A percentile compares a stretch with the other conserved stretches of the same genome.
These are phyloP conservation scores for Tigriopus californicus DNA, from an alignment of 2,888 invertebrate genomes.

Conservation along the genomic window DNA sequence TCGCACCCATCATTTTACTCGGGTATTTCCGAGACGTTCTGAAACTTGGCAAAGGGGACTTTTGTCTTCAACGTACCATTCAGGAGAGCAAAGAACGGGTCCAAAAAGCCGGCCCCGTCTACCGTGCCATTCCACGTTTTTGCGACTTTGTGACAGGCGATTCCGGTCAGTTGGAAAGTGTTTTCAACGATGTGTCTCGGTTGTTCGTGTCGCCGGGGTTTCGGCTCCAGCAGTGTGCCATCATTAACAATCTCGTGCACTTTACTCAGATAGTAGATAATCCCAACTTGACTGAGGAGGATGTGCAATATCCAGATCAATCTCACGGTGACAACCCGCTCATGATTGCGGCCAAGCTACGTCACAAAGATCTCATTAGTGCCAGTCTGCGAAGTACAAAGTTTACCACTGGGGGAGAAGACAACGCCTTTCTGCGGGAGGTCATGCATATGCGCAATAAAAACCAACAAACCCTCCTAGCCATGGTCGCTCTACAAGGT, in stretches of 20 bases:
- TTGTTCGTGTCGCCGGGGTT: constrained; percentile 1
- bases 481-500: constrained; percentile 11
- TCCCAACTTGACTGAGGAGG: background rate
- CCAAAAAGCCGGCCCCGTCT: background rate
- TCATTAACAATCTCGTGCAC: constrained; percentile 4
- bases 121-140: constrained; percentile 5
- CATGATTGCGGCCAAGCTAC: constrained; percentile 13
- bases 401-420: background rate
- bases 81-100: background rate
- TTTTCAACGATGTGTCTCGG: background rate
- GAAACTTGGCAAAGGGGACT: background rate
- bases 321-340: constrained; percentile 3
- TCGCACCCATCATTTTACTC: constrained; percentile 9
- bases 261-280: constrained; percentile 6
- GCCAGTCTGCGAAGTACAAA: background rate
- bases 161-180: background rate
- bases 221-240: constrained; percentile 9
- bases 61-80: background rate
- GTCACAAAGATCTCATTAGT: constrained; percentile 13
- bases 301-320: constrained; percentile 2
- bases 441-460: constrained; percentile 8
- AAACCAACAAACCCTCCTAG: background rate
- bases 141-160: constrained; percentile 8
- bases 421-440: background rate
- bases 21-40: constrained; percentile 11